These are phyloP conservation scores for Alectura lathami DNA, from an alignment of 2,113 vertebrate genomes.

Conservation along the genomic window DNA sequence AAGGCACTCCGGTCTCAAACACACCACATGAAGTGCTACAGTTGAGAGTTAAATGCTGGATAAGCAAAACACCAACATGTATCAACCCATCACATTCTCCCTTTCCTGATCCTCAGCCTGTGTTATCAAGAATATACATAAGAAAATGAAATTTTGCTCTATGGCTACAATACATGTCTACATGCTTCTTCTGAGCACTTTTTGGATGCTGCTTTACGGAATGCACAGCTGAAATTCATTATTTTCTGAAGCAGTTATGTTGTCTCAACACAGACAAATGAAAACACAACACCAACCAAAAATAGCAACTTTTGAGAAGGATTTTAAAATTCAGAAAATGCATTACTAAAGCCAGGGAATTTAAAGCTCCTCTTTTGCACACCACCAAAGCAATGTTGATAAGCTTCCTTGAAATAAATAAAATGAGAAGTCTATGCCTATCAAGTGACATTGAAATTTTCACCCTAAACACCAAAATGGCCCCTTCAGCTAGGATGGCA, in stretches of 20 bases:
- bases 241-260: background rate
- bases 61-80: background rate
- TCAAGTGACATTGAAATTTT: background rate
- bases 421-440: background rate
- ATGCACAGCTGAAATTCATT: slow-evolving; percentile 17
- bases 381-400: background rate
- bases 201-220: background rate
- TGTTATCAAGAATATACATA: background rate
- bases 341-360: background rate
- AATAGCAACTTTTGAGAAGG: background rate
- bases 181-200: background rate
- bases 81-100: background rate
- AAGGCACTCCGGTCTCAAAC: background rate
- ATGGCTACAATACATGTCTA: background rate
- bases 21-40: background rate
- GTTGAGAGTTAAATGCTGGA: background rate
- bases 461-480: background rate
- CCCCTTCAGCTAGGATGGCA: background rate
- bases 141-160: background rate
- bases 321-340: slow-evolving; percentile 12
- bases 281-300: slow-evolving; percentile 34
- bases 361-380: background rate
- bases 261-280: slow-evolving; percentile 29
- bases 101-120: background rate
- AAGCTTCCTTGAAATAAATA: background rate